phyloP scores from a whole-genome alignment of 2,888 invertebrate species.

The Neoaliturus tenellus region DNA sequence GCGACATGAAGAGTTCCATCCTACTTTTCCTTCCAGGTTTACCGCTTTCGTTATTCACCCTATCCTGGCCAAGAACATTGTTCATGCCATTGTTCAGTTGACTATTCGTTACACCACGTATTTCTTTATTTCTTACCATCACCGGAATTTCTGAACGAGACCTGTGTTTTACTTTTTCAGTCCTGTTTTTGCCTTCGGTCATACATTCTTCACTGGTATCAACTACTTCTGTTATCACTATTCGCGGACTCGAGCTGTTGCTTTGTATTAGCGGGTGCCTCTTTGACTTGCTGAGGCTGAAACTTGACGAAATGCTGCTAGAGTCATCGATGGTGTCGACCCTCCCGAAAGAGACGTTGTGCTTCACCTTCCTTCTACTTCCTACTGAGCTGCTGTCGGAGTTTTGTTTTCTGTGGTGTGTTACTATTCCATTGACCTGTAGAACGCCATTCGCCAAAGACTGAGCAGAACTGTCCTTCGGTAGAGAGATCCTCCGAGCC shows the following conservation, averaged over 20 bases:
- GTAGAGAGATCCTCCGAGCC: constrained; percentile 2
- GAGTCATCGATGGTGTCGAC: constrained; percentile 42
- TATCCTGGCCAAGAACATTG: neutral
- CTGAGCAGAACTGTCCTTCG: constrained; percentile 8
- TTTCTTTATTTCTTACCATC: too few species aligned
- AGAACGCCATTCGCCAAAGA: neutral
- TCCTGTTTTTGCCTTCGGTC: neutral
- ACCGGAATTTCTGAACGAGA: constrained; percentile 35
- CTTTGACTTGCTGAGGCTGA: neutral
- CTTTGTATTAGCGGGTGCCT: neutral
- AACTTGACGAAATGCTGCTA: neutral
- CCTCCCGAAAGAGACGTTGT: constrained; percentile 38
- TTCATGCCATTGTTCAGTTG: neutral
- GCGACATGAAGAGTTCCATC: constrained; percentile 25
- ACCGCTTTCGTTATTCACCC: neutral
- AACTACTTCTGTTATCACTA: neutral
- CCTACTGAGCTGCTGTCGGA: neutral
- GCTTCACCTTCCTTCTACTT: constrained; percentile 8
- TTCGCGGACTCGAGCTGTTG: neutral
- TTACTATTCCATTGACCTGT: constrained; percentile 18
- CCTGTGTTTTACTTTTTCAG: neutral
- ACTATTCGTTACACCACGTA: neutral
- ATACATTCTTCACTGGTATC: neutral
- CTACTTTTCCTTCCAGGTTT: constrained; percentile 29
- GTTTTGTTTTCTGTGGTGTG: constrained; percentile 31